Evolutionary conservation across 1,140 invertebrate species (phyloP).

Genomic region (Drosophila micromelanica): DNA sequence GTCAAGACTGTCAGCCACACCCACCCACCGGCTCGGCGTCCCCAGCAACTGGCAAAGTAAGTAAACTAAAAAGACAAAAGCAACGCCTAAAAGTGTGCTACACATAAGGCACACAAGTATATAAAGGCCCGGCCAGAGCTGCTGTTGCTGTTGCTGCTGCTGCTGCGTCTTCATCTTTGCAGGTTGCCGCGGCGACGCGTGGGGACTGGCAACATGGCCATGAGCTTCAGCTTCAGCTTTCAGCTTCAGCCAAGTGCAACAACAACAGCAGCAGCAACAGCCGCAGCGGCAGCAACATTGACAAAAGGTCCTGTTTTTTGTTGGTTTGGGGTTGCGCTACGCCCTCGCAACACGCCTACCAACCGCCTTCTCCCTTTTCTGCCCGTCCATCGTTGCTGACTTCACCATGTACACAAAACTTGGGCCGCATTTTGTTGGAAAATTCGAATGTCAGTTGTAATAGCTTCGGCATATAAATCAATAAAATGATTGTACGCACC

Average conservation of each 20-base stretch:
- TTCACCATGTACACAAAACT: constrained; percentile 34
- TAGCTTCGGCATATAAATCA: constrained; percentile 84
- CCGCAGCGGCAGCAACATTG: constrained; percentile 38
- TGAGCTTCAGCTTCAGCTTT: constrained; percentile 33
- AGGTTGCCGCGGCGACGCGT: constrained; percentile 64
- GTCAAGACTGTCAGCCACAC: constrained; percentile 71
- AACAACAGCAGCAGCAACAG: constrained; percentile 39
- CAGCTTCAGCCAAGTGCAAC: constrained; percentile 45
- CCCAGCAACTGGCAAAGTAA: constrained; percentile 41
- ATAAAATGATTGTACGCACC: constrained; percentile 84
- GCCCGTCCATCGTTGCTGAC: background rate
- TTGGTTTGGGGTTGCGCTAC: constrained; percentile 35
- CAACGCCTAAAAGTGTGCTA: constrained; percentile 80
- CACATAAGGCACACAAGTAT: constrained; percentile 69
- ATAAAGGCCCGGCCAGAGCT: constrained; percentile 49
- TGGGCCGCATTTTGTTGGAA: constrained; percentile 66
- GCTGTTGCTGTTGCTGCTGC: constrained; percentile 30
- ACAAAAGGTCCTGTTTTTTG: constrained; percentile 42
- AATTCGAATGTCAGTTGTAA: constrained; percentile 84
- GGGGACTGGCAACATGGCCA: constrained; percentile 30
- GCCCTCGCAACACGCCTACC: constrained; percentile 1
- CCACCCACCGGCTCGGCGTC: constrained; percentile 1
- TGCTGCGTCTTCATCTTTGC: constrained; percentile 65
- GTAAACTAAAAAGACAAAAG: constrained; percentile 82
- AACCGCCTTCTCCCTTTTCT: constrained; percentile 18